Conservation (phyloP, 2,888 invertebrate genomes). For the Candidula unifasciata region DNA sequence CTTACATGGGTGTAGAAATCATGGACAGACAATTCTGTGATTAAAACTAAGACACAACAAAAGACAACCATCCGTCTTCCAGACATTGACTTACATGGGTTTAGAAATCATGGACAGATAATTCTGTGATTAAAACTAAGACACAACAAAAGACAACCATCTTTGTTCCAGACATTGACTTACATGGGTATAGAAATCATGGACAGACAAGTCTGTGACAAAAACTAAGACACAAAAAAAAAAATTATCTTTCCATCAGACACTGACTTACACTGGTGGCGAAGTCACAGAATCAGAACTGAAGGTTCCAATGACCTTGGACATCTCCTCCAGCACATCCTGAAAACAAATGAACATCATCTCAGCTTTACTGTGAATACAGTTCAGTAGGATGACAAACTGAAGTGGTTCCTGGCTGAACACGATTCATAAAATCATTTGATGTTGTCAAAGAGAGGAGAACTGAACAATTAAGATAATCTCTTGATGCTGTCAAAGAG, state of each 20-base stretch:
- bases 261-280: constrained; percentile 14
- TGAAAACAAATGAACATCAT: constrained; percentile 46
- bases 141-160: neutral
- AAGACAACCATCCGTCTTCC: neutral
- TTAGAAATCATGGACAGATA: neutral
- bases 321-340: constrained; percentile 57
- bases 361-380: neutral
- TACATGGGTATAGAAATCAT: neutral
- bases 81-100: constrained; percentile 17
- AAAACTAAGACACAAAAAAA: neutral
- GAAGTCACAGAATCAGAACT: neutral
- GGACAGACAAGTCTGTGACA: neutral
- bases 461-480: too few relatives aligned
- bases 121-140: neutral
- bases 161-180: neutral
- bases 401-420: too few relatives aligned
- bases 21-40: neutral
- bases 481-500: too few relatives aligned
- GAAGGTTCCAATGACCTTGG: constrained; percentile 41
- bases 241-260: neutral
- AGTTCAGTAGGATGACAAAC: too few relatives aligned
- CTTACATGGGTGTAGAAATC: constrained; percentile 7
- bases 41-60: neutral
- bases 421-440: too few relatives aligned
- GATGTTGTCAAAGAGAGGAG: too few relatives aligned